Base-by-base conservation (phyloP, 2,888 invertebrate species). In the Catonia carolina region DNA sequence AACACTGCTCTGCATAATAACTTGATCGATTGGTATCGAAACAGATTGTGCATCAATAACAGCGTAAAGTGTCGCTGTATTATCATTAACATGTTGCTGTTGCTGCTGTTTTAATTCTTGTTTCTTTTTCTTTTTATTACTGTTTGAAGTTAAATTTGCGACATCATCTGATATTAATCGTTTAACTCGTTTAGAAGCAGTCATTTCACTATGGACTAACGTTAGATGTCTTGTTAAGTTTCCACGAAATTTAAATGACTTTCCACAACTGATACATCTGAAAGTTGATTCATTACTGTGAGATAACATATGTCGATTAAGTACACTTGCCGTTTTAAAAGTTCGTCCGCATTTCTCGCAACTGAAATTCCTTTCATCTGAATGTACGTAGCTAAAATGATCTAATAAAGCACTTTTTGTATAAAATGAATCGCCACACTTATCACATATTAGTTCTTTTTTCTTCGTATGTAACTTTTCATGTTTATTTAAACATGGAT, bases 341-440 rank as follows among this genome's bases (percentile, higher is more conserved):
- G 45, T 45, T 45, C 22, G 45, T 20, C 45, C 45, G n/a, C 45
- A 45, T 23, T 45, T 45, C n/a, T 45, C 45, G 22, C 45, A 45
- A n/a, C 45, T 45, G 8, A 45, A 45, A 45, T 45, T 45, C 12
- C 45, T 22, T 22, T 45, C 45, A 8, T 45, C 45, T 14, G 45
- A 45, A 45, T 45, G 45, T 3, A 45, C 27, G 8, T 20, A 45
- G 22, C 2, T 45, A 4, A 45, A 22, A 45, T 45, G 45, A 14
- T 45, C 45, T 7, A 14, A 23, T 27, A 45, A 45, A 15, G 22
- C 23, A 27, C 22, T 45, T 22, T 18, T 45, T 15, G 20, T 23
- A 45, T 18, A 8, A n/a, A 45, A 45, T 2, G 27, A 22, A 45
- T 45, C 27, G 20, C 45, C 45, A 27, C 45, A 45, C 27, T 45